Conservation (phyloP, 2,888 invertebrate species). For the Leuctra nigra region DNA sequence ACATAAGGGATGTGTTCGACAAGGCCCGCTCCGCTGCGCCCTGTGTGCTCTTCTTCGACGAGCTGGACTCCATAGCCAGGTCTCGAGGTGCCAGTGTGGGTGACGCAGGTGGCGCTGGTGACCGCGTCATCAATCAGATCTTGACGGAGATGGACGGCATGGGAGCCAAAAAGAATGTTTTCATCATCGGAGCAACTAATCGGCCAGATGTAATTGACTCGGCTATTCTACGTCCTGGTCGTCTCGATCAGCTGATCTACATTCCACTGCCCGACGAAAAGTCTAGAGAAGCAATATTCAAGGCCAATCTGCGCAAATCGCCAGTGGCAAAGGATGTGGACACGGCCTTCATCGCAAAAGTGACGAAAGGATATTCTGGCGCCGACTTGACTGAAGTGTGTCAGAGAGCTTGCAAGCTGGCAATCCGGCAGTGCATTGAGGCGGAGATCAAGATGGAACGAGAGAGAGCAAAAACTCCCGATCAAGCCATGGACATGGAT, state of each 20-base stretch:
- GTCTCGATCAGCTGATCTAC: slow-evolving; percentile 98
- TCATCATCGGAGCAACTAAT: slow-evolving; percentile 96
- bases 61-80: slow-evolving; percentile 98
- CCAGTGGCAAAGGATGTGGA: slow-evolving; percentile 95
- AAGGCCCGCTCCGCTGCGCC: slow-evolving; percentile 99
- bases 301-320: slow-evolving; percentile 92
- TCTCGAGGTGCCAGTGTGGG: slow-evolving; percentile 95
- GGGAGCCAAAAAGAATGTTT: slow-evolving; percentile 99
- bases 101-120: slow-evolving; percentile 97
- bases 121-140: slow-evolving; percentile 99
- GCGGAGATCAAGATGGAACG: slow-evolving; percentile 88
- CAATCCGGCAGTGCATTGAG: slow-evolving; percentile 97
- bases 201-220: slow-evolving; percentile 97
- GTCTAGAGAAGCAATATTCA: slow-evolving; percentile 93
- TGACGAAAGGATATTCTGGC: slow-evolving; percentile 93
- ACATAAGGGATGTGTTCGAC: slow-evolving; percentile 98
- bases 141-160: slow-evolving; percentile 99
- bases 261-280: slow-evolving; percentile 99
- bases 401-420: slow-evolving; percentile 97
- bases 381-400: slow-evolving; percentile 99
- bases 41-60: slow-evolving; percentile 98
- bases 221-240: slow-evolving; percentile 96
- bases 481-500: slow-evolving; percentile 79
- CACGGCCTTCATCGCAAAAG: slow-evolving; percentile 74
- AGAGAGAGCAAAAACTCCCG: slow-evolving; percentile 70